These are phyloP conservation scores for Zaprionus inermis DNA, from an alignment of 1,140 invertebrate species.

Conservation along the genomic window DNA sequence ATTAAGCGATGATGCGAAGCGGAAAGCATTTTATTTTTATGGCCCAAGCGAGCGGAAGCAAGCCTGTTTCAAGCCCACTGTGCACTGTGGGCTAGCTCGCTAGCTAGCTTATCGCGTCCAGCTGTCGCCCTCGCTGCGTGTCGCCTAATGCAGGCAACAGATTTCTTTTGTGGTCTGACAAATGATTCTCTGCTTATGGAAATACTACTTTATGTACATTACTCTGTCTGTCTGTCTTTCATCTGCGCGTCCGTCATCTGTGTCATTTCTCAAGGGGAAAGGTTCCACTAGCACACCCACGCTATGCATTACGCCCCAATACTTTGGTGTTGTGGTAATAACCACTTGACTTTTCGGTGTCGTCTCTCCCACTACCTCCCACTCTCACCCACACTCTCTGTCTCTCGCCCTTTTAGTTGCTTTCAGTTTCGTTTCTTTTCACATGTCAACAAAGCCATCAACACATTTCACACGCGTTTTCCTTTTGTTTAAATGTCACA, in stretches of 20 bases:
- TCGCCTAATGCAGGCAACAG: conserved; percentile 32
- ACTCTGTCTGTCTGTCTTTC: conserved; percentile 34
- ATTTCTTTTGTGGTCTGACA: conserved; percentile 48
- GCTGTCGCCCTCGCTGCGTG: conserved; percentile 26
- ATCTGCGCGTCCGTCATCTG: conserved; percentile 14
- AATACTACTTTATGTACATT: conserved; percentile 47
- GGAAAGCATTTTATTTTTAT: conserved; percentile 71
- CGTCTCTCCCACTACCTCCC: conserved; percentile 21
- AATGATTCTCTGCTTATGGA: conserved; percentile 65
- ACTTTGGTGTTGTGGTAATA: conserved; percentile 48
- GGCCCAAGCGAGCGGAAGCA: conserved; percentile 7
- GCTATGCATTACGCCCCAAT: background rate
- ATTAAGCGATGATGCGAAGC: conserved; percentile 58
- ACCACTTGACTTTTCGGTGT: conserved; percentile 55
- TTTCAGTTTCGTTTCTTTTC: conserved; percentile 54
- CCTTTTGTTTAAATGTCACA: conserved; percentile 74
- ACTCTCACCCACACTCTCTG: background rate
- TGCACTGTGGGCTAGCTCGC: conserved; percentile 17
- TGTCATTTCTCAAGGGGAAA: conserved; percentile 3
- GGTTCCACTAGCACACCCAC: background rate
- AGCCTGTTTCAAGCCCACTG: conserved; percentile 43
- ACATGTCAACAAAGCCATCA: conserved; percentile 57
- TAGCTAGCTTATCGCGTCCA: conserved; percentile 24
- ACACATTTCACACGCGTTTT: conserved; percentile 46
- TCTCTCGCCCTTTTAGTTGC: conserved; percentile 13